These are phyloP conservation scores for Minunthozetes semirufus DNA, from an alignment of 2,888 invertebrate species.

Conservation along the genomic window DNA sequence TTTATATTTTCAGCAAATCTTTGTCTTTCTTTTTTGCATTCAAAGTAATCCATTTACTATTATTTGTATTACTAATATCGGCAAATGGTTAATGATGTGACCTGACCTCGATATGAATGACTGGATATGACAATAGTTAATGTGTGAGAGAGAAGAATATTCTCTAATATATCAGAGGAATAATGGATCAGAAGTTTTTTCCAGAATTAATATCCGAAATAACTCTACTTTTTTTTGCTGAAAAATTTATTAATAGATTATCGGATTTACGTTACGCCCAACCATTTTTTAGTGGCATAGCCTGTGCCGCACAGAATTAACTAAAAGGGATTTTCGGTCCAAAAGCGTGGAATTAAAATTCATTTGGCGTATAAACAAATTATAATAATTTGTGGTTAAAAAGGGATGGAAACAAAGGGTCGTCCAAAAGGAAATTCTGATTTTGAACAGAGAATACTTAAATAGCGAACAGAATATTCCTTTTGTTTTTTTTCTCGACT, in stretches of 20 bases:
- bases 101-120: slow-evolving; percentile 12
- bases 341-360: background rate
- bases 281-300: background rate
- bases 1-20: no score
- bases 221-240: background rate
- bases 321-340: background rate
- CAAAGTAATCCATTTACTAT: no score
- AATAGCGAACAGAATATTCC: background rate
- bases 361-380: background rate
- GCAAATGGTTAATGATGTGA: background rate
- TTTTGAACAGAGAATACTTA: background rate
- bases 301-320: background rate
- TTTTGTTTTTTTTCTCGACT: background rate
- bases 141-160: background rate
- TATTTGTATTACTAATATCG: background rate
- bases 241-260: background rate
- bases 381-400: background rate
- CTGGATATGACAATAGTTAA: background rate
- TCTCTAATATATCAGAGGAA: background rate
- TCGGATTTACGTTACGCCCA: background rate
- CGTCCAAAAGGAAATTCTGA: background rate
- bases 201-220: no score
- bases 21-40: no score
- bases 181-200: background rate
- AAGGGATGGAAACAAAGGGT: background rate